Evolutionary conservation across 2,797 vertebrate genomes (phyloP).

Genomic region (Enteromius radiatus): DNA sequence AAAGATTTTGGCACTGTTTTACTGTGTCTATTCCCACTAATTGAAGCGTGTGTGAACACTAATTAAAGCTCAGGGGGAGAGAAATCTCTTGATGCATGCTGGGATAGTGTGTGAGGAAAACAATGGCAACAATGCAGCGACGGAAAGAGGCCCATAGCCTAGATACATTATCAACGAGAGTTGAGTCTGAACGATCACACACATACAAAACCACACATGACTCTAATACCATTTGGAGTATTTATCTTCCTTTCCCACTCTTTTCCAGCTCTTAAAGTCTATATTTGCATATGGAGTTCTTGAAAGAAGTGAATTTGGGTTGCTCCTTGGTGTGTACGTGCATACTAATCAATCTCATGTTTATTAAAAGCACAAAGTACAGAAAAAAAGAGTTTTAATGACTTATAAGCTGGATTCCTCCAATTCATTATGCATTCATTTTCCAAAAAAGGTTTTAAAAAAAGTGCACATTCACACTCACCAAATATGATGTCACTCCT

Average conservation of each 20-base stretch:
- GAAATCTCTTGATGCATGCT: conserved; percentile 36
- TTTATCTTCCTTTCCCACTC: neutral
- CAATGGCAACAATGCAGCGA: conserved; percentile 33
- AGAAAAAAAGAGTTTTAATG: conserved; percentile 36
- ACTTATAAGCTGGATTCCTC: neutral
- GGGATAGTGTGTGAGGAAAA: conserved; percentile 30
- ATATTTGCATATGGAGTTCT: conserved; percentile 10
- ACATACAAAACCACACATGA: neutral
- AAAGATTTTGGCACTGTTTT: conserved; percentile 37
- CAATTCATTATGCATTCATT: neutral
- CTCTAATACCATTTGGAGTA: conserved; percentile 9
- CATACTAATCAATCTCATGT: conserved; percentile 28
- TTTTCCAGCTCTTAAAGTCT: neutral
- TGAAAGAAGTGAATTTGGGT: conserved; percentile 23
- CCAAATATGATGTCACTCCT: neutral
- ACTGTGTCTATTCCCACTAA: conserved; percentile 42
- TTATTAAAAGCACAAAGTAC: conserved; percentile 19
- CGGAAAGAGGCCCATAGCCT: conserved; percentile 9
- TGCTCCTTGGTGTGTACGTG: neutral
- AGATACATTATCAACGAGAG: conserved; percentile 19
- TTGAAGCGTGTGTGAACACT: conserved; percentile 43
- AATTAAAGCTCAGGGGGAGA: conserved; percentile 43
- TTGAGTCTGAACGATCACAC: conserved; percentile 3
- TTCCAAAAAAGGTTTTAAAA: conserved; percentile 1
- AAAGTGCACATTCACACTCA: neutral